Percentiles rank a stretch among this genome's conserved stretches.
phyloP scores from a whole-genome alignment of 2,888 invertebrate species.

The Creontiades dilutus region DNA sequence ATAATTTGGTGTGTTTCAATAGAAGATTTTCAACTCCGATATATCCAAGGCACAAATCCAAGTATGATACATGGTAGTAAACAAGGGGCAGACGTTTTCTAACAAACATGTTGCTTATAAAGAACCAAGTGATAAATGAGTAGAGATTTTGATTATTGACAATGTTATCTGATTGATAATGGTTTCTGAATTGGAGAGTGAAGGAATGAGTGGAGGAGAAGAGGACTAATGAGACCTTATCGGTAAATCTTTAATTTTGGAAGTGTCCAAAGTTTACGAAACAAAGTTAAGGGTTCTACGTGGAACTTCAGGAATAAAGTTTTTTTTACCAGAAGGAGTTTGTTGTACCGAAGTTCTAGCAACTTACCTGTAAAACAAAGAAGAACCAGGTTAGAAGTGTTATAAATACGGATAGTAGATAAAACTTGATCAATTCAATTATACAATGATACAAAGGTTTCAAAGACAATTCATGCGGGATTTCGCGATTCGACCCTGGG shows the following conservation, averaged over 20 bases:
- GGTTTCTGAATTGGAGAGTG: not conserved
- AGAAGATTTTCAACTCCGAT: too few relatives aligned
- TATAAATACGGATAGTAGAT: not conserved
- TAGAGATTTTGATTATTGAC: too few relatives aligned
- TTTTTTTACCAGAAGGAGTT: slow-evolving; percentile 38
- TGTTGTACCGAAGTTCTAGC: not conserved
- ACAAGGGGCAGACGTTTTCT: too few relatives aligned
- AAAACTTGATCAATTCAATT: not conserved
- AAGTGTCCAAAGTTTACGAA: slow-evolving; percentile 40
- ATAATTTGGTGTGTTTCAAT: too few relatives aligned
- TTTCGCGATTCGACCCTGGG: too few relatives aligned
- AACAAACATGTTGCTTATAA: too few relatives aligned
- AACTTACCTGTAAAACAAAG: slow-evolving; percentile 47
- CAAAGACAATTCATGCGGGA: not conserved
- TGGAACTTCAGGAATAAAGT: slow-evolving; percentile 23
- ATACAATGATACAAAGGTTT: not conserved
- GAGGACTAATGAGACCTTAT: not conserved
- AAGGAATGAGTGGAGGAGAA: not conserved
- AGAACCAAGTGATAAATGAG: too few relatives aligned
- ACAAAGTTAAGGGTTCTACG: slow-evolving; percentile 21
- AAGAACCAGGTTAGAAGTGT: not conserved
- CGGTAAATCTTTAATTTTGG: slow-evolving; percentile 53
- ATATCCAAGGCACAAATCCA: too few relatives aligned
- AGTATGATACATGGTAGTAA: too few relatives aligned
- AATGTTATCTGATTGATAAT: too few relatives aligned